Percentiles rank a stretch among this genome's conserved stretches.
Evolutionary conservation across 2,888 invertebrate genomes (phyloP).

Genomic region (Cinara cedri): DNA sequence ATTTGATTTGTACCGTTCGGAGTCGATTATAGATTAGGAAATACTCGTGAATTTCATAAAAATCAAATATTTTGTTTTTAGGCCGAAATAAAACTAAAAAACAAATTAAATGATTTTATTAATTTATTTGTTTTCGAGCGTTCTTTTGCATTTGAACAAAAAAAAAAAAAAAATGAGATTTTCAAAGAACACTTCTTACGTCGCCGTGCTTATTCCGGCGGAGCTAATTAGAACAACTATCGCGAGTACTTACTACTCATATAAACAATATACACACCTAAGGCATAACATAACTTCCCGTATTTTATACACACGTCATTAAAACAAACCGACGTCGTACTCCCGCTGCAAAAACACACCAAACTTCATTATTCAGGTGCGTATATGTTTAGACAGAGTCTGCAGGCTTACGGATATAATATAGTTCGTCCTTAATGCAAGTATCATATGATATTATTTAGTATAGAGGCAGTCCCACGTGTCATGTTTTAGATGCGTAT

Average conservation of each 20-base stretch:
- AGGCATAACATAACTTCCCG: too few relatives aligned
- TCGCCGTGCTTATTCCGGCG: not conserved
- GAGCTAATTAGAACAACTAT: constrained; percentile 1
- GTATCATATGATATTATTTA: not conserved
- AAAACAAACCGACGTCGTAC: constrained; percentile 1
- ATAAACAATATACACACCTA: not conserved
- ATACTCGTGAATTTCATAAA: too few relatives aligned
- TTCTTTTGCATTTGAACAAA: not conserved
- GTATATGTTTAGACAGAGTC: constrained; percentile 2
- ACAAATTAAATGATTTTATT: too few relatives aligned
- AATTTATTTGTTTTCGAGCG: not conserved
- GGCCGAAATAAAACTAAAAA: too few relatives aligned
- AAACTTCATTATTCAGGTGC: constrained; percentile 17
- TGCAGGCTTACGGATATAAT: not conserved
- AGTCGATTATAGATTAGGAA: too few relatives aligned
- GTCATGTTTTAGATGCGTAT: not conserved
- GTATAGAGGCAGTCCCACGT: too few relatives aligned
- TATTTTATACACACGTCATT: constrained; percentile 1
- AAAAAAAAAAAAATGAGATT: not conserved
- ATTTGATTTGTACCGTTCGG: too few relatives aligned
- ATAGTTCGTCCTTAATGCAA: not conserved
- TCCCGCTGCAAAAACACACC: not conserved
- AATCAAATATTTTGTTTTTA: too few relatives aligned
- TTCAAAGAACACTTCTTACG: not conserved
- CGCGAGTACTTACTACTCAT: not conserved